Evolutionary conservation across 2,888 invertebrate genomes (phyloP), one percentile per base, ranked within the genome.

Genomic region (Eupithecia pulchellata): DNA sequence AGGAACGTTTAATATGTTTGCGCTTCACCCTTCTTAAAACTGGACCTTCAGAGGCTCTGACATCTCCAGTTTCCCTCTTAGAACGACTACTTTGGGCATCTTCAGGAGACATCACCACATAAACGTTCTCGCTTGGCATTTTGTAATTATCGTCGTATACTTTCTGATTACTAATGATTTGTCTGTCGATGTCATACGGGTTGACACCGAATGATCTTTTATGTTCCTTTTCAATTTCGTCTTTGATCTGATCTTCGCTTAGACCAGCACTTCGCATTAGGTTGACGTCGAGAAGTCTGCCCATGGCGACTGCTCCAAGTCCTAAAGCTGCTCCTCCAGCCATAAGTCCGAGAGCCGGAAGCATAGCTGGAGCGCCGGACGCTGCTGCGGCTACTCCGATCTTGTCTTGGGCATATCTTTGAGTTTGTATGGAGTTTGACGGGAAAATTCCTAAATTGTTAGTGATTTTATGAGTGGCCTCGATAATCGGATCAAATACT

Each of bases 241-340:
- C 92, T 73, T 90, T 84, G 25, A 90, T 86, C 11, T 89, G 88
- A 55, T 90, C 91, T 70, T 92, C 90, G 71, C 81, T 91, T 68
- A 82, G 86, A 6, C 89, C 94, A n/a, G 94, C 91, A 69, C 95
- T 94, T 62, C 95, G 95, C 89, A 96, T 93, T 25, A 96, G 88
- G 78, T 96, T 96, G 0, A 95, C 95, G 78, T 96, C 96, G 11
- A 97, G 88, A 72, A 96, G 95, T 76, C 97, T 94, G 11, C 97
- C 97, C 72, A 97, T 96, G 0, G 97, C 97, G 0, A 97, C 97
- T 0, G 97, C 97, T 6, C 97, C 97, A n/a, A 97, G 95, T 0
- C 97, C 97, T 30, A 97, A 87, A 2, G 97, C 97, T 0, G 97
- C 97, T 17, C 97, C 97, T n/a, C 97, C 97, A 13, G 97, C 97